Conservation (phyloP, 2,888 invertebrate genomes). For the Philaethria dido region DNA sequence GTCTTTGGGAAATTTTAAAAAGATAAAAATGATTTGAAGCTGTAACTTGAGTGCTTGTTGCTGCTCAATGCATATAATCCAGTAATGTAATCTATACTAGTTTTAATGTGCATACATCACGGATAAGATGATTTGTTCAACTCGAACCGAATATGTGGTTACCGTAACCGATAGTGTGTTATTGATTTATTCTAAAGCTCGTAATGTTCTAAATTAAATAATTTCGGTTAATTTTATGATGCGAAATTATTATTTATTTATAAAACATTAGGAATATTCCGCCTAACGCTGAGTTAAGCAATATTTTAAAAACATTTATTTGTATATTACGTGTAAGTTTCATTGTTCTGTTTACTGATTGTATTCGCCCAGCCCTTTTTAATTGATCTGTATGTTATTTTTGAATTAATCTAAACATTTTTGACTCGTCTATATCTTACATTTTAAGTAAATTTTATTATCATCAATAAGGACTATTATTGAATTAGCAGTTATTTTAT, state of each 20-base stretch:
- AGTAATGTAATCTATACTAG: slow-evolving; percentile 60
- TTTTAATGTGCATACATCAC: slow-evolving; percentile 64
- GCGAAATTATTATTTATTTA: slow-evolving; percentile 35
- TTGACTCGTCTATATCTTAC: not conserved
- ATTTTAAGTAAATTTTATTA: slow-evolving; percentile 6
- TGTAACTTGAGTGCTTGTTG: not conserved
- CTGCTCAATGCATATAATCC: not conserved
- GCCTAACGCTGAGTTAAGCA: slow-evolving; percentile 69
- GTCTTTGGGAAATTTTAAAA: not conserved
- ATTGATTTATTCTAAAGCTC: slow-evolving; percentile 27
- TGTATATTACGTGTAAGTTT: slow-evolving; percentile 44
- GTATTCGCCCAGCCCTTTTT: not conserved
- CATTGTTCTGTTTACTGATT: not conserved
- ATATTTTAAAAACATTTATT: slow-evolving; percentile 52
- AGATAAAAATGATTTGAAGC: not conserved
- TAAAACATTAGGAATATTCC: slow-evolving; percentile 51
- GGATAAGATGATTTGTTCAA: slow-evolving; percentile 54
- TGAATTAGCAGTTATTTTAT: slow-evolving; percentile 18
- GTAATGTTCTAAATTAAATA: slow-evolving; percentile 22
- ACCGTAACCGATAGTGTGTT: slow-evolving; percentile 56
- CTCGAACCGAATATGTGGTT: slow-evolving; percentile 65
- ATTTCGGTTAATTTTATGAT: slow-evolving; percentile 12
- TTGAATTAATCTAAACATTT: not conserved
- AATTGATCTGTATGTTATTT: slow-evolving; percentile 14
- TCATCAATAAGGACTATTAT: not conserved